Percentiles rank a stretch among this genome's conserved stretches.
Evolutionary conservation across 2,113 vertebrate genomes (phyloP).

Genomic region (Motacilla tschutschensis): DNA sequence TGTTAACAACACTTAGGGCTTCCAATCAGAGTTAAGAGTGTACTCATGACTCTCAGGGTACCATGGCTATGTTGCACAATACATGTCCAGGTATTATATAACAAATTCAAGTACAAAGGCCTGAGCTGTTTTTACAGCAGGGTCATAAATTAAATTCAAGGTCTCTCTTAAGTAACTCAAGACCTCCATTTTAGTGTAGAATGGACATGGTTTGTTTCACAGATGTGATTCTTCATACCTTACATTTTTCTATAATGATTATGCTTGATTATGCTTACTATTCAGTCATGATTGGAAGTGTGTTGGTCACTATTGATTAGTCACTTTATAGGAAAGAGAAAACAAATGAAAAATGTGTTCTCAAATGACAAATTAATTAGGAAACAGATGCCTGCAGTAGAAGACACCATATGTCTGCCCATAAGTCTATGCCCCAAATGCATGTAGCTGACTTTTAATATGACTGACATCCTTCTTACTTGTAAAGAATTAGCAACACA

Average conservation of each 20-base stretch:
- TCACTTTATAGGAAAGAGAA: not conserved
- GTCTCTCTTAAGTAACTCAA: not conserved
- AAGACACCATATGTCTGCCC: not conserved
- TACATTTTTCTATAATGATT: not conserved
- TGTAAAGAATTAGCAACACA: not conserved
- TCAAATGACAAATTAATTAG: not conserved
- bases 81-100: not conserved
- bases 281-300: not conserved
- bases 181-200: not conserved
- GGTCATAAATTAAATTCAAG: slow-evolving; percentile 16
- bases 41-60: not conserved
- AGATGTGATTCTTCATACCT: not conserved
- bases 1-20: not conserved
- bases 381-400: not conserved
- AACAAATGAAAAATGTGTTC: not conserved
- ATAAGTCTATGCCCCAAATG: not conserved
- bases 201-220: not conserved
- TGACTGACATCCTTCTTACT: not conserved
- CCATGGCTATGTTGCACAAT: not conserved
- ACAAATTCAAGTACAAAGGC: slow-evolving; percentile 19
- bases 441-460: not conserved
- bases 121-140: slow-evolving; percentile 3
- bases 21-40: not conserved
- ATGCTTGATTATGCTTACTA: not conserved
- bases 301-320: not conserved